phyloP scores from a whole-genome alignment of 2,888 invertebrate species.

The Agelastica alni region DNA sequence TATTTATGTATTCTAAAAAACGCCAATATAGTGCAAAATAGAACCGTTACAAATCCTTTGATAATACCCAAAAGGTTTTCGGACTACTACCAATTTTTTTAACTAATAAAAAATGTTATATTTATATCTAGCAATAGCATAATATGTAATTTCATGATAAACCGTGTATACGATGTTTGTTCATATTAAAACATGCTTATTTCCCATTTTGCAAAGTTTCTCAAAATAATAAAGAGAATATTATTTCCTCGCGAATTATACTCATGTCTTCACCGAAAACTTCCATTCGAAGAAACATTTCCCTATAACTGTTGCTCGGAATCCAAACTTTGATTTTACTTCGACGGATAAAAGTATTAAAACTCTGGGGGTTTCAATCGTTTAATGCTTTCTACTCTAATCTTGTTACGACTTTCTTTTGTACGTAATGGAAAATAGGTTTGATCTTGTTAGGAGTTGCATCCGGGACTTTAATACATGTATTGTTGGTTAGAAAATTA shows the following conservation, averaged over 20 bases:
- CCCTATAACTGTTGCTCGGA: conserved; percentile 24
- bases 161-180: background rate
- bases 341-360: conserved; percentile 28
- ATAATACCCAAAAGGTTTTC: too few species aligned
- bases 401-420: conserved; percentile 26
- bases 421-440: conserved; percentile 24
- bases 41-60: too few species aligned
- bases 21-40: too few species aligned
- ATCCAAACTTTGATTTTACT: conserved; percentile 32
- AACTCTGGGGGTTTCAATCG: conserved; percentile 28
- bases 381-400: conserved; percentile 31
- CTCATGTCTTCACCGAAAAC: conserved; percentile 4
- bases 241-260: conserved; percentile 5
- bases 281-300: conserved; percentile 8
- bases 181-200: conserved; percentile 3
- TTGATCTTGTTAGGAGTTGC: conserved; percentile 21
- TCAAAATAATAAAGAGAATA: background rate
- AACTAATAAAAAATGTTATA: too few species aligned
- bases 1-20: too few species aligned
- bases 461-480: conserved; percentile 13
- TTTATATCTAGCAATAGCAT: too few species aligned
- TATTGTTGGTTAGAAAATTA: conserved; percentile 1
- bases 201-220: background rate
- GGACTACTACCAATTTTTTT: too few species aligned
- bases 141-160: too few species aligned